Evolutionary conservation across 92 coral and sea anemone genomes (phyloP).

Genomic region (Zoanthus sansibaricus): DNA sequence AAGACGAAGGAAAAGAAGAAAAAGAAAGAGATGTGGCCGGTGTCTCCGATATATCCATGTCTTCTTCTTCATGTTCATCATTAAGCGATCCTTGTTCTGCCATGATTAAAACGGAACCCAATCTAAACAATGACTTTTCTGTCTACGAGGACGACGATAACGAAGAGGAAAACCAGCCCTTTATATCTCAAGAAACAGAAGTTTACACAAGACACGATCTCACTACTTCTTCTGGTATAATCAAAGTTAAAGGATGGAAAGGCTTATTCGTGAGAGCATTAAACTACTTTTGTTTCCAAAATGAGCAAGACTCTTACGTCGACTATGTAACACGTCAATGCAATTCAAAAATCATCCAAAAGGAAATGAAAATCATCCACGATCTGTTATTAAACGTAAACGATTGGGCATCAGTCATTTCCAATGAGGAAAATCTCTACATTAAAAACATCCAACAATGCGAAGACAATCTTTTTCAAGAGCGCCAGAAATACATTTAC

Average conservation of each 20-base stretch:
- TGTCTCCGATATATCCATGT: background rate
- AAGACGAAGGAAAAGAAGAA: background rate
- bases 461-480: background rate
- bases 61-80: background rate
- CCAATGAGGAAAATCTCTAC: background rate
- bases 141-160: background rate
- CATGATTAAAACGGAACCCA: background rate
- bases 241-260: background rate
- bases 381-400: background rate
- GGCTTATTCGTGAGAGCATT: background rate
- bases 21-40: background rate
- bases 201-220: background rate
- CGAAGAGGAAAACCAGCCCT: background rate
- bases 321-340: background rate
- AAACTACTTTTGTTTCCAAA: background rate
- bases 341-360: background rate
- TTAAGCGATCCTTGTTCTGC: no score
- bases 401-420: background rate
- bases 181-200: background rate
- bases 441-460: background rate
- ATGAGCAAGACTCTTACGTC: background rate
- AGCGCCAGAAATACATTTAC: background rate
- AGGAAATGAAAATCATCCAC: background rate
- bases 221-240: background rate
- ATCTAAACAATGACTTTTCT: background rate